Evolutionary conservation across 2,888 invertebrate species (phyloP).

Genomic region (Dione juno): DNA sequence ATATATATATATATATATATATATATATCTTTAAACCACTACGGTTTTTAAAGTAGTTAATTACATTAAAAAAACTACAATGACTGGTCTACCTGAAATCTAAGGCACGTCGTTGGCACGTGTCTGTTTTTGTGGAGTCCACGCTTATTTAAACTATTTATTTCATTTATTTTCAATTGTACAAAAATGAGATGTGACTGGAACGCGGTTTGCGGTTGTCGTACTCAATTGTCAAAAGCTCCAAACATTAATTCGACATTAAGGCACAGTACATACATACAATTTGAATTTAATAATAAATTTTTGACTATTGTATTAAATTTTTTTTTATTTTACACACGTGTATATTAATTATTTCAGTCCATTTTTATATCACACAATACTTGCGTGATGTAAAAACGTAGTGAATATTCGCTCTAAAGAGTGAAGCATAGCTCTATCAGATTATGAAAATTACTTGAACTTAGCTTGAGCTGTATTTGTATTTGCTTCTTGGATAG

Average conservation of each 20-base stretch:
- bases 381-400: too few relatives aligned
- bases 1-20: too few relatives aligned
- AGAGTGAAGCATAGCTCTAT: too few relatives aligned
- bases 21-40: neutral
- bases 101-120: slow-evolving; percentile 22
- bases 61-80: slow-evolving; percentile 43
- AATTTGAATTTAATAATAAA: too few relatives aligned
- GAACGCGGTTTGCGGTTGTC: slow-evolving; percentile 30
- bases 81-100: slow-evolving; percentile 34
- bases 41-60: neutral
- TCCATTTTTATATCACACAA: too few relatives aligned
- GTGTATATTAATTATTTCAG: too few relatives aligned
- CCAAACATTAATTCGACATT: slow-evolving; percentile 20
- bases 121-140: slow-evolving; percentile 26
- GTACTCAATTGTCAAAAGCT: slow-evolving; percentile 24
- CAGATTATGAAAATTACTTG: too few relatives aligned
- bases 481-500: too few relatives aligned
- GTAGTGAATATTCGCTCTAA: too few relatives aligned
- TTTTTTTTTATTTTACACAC: too few relatives aligned
- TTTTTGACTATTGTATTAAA: too few relatives aligned
- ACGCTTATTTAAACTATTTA: slow-evolving; percentile 19
- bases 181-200: slow-evolving; percentile 21
- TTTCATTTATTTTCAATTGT: slow-evolving; percentile 30
- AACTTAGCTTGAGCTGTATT: too few relatives aligned
- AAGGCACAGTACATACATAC: neutral